Percentiles rank a stretch among this genome's conserved stretches.
phyloP scores from a whole-genome alignment of 2,113 vertebrate species.

The Poeciliopsis occidentalis region DNA sequence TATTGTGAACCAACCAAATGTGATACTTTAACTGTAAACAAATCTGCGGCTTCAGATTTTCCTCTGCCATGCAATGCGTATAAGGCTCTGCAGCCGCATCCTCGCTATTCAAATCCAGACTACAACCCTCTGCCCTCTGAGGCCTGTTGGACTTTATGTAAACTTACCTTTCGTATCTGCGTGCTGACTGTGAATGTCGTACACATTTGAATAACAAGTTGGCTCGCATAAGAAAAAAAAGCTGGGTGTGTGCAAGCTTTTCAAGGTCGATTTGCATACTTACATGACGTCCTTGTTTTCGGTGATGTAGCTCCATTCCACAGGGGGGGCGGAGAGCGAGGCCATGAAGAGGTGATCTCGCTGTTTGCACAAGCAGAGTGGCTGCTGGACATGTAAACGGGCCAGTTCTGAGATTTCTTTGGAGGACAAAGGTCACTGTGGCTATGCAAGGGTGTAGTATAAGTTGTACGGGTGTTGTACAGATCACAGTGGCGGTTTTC shows the following conservation, averaged over 20 bases:
- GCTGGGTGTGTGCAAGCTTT: slow-evolving; percentile 7
- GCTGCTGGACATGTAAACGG: slow-evolving; percentile 28
- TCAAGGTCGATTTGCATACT: slow-evolving; percentile 30
- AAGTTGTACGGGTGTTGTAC: neutral
- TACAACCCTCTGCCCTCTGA: too few relatives aligned
- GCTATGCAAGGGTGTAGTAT: slow-evolving; percentile 1
- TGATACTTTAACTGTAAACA: neutral
- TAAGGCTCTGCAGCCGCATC: slow-evolving; percentile 12
- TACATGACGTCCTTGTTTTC: slow-evolving; percentile 20
- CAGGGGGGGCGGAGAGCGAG: slow-evolving; percentile 16
- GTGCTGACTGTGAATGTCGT: neutral
- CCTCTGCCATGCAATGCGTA: neutral
- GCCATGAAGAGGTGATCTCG: slow-evolving; percentile 34
- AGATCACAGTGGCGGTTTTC: neutral
- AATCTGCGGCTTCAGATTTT: neutral
- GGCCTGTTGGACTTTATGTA: too few relatives aligned
- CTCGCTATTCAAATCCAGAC: too few relatives aligned
- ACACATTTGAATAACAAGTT: slow-evolving; percentile 21
- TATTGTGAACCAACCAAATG: neutral
- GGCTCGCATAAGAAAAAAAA: slow-evolving; percentile 4
- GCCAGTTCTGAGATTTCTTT: slow-evolving; percentile 22
- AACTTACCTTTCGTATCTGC: slow-evolving; percentile 9
- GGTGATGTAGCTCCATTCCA: slow-evolving; percentile 44
- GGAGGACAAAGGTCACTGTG: slow-evolving; percentile 32
- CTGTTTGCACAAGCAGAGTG: slow-evolving; percentile 31